Conservation (phyloP, 2,113 vertebrate species). For the Bagarius yarrelli region DNA sequence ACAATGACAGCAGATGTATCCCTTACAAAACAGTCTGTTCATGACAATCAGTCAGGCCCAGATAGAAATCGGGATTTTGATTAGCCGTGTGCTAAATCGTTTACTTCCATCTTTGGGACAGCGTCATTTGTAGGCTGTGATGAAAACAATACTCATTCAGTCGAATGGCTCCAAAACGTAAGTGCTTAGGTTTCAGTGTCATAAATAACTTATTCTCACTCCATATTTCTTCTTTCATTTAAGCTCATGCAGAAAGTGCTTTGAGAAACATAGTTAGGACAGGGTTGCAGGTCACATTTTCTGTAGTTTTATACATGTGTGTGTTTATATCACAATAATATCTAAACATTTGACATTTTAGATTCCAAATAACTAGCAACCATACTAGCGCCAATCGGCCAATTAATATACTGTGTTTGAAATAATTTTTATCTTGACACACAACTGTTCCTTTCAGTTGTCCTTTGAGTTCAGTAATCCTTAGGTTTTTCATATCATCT, state of each 20-base stretch:
- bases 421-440: too few relatives aligned
- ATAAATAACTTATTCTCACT: conserved; percentile 78
- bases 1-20: conserved; percentile 70
- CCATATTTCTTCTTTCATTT: conserved; percentile 76
- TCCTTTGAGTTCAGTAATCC: too few relatives aligned
- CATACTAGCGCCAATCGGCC: too few relatives aligned
- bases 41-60: conserved; percentile 67
- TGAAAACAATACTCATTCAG: conserved; percentile 64
- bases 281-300: too few relatives aligned
- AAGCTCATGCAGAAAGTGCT: conserved; percentile 65
- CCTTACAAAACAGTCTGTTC: conserved; percentile 74
- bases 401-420: too few relatives aligned
- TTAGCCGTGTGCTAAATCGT: conserved; percentile 72
- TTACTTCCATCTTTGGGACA: conserved; percentile 72
- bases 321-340: too few relatives aligned
- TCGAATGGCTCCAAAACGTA: conserved; percentile 70
- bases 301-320: too few relatives aligned
- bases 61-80: conserved; percentile 77
- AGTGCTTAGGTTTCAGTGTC: conserved; percentile 73
- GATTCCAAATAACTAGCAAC: too few relatives aligned
- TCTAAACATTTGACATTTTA: too few relatives aligned
- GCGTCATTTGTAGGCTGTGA: conserved; percentile 64
- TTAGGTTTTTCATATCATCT: neutral
- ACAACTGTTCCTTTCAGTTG: too few relatives aligned
- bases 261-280: conserved; percentile 75